Evolutionary conservation across 2,113 vertebrate species (phyloP).

Genomic region (Hemibagrus wyckioides): DNA sequence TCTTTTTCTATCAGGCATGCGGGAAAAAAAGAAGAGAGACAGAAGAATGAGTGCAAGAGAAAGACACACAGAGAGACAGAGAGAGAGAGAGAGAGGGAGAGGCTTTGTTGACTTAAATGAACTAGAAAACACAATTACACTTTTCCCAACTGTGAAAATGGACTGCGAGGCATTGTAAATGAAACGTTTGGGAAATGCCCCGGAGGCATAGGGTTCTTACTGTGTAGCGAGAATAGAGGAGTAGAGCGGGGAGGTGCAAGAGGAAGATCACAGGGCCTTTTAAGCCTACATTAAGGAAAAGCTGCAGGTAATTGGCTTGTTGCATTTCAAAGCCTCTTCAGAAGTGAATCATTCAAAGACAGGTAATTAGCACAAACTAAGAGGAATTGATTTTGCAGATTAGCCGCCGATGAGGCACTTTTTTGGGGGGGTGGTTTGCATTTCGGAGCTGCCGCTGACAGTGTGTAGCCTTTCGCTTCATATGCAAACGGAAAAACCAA

Average conservation of each 20-base stretch:
- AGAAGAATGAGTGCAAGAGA: neutral
- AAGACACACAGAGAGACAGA: slow-evolving; percentile 22
- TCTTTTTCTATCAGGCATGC: slow-evolving; percentile 46
- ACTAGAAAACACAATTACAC: slow-evolving; percentile 81
- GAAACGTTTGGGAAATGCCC: slow-evolving; percentile 73
- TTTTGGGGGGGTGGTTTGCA: slow-evolving; percentile 11
- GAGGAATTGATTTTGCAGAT: slow-evolving; percentile 55
- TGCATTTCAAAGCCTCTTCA: slow-evolving; percentile 58
- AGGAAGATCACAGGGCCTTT: slow-evolving; percentile 68
- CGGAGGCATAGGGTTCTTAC: slow-evolving; percentile 72
- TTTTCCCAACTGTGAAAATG: slow-evolving; percentile 75
- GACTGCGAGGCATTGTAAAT: slow-evolving; percentile 77
- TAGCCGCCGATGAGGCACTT: slow-evolving; percentile 38
- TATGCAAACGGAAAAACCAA: slow-evolving; percentile 23
- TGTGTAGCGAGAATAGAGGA: slow-evolving; percentile 67
- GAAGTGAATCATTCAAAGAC: slow-evolving; percentile 54
- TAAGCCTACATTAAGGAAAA: slow-evolving; percentile 56
- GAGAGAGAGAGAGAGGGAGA: slow-evolving; percentile 37
- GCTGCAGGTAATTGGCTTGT: slow-evolving; percentile 60
- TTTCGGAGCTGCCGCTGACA: neutral
- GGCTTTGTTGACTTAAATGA: slow-evolving; percentile 72
- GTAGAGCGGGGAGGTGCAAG: slow-evolving; percentile 60
- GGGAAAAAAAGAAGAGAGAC: slow-evolving; percentile 48
- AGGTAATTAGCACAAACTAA: slow-evolving; percentile 57
- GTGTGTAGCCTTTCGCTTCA: slow-evolving; percentile 15